These are phyloP conservation scores for Amphipoea lucens DNA, from an alignment of 2,888 invertebrate species.

Conservation along the genomic window DNA sequence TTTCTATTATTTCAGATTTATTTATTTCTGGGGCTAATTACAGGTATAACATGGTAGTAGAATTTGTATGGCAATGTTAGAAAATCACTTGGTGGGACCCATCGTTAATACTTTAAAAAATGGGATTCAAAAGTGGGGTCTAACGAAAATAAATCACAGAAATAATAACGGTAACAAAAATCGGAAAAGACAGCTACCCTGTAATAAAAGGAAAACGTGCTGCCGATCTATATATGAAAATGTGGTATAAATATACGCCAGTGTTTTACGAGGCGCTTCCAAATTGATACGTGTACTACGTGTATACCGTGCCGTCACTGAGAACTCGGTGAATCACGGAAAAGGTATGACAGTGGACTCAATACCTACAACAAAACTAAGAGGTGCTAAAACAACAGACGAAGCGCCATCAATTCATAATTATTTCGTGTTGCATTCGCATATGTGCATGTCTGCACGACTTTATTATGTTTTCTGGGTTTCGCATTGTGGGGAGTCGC, in stretches of 20 bases:
- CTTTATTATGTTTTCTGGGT: not conserved
- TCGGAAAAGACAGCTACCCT: constrained; percentile 18
- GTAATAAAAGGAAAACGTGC: constrained; percentile 37
- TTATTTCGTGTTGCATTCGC: not conserved
- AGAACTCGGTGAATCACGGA: constrained; percentile 7
- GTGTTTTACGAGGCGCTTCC: constrained; percentile 47
- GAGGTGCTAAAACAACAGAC: not conserved
- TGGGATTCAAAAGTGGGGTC: no score
- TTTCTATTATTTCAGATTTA: constrained; percentile 4
- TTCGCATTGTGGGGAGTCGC: not conserved
- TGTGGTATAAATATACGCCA: constrained; percentile 33
- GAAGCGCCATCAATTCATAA: not conserved
- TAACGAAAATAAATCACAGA: not conserved
- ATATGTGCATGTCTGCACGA: not conserved
- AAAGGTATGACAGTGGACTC: not conserved
- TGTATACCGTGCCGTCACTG: constrained; percentile 18
- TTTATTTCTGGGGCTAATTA: not conserved
- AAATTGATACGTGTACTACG: constrained; percentile 27
- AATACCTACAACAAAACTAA: not conserved
- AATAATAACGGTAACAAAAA: constrained; percentile 13
- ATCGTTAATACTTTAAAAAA: no score
- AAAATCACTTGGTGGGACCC: not conserved
- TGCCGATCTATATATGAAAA: constrained; percentile 39
- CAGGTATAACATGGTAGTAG: not conserved
- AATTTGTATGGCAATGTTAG: not conserved